Conservation (phyloP, 1,140 invertebrate species). For the Drosophila elegans region DNA sequence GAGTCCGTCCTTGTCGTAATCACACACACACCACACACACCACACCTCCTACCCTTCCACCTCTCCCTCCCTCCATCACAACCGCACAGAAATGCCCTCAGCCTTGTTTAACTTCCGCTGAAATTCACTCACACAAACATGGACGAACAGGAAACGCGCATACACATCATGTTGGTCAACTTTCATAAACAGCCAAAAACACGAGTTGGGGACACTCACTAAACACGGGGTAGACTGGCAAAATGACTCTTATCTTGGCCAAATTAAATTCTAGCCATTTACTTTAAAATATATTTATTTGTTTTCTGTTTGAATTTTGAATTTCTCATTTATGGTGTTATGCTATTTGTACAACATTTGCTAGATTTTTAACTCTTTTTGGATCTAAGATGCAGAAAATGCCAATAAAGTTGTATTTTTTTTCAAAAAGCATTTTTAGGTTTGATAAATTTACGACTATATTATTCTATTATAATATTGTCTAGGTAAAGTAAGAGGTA, state of each 20-base stretch:
- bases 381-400: too few relatives aligned
- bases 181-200: slow-evolving; percentile 66
- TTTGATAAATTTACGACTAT: too few relatives aligned
- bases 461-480: too few relatives aligned
- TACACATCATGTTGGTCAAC: slow-evolving; percentile 54
- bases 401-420: too few relatives aligned
- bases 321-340: too few relatives aligned
- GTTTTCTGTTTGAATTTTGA: too few relatives aligned
- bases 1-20: slow-evolving; percentile 53
- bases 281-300: background rate
- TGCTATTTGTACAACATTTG: too few relatives aligned
- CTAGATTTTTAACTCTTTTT: too few relatives aligned
- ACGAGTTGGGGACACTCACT: background rate
- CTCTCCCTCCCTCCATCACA: background rate
- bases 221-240: background rate
- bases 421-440: too few relatives aligned
- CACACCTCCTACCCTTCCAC: background rate
- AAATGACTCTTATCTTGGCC: background rate
- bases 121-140: slow-evolving; percentile 32
- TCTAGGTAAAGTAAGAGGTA: too few relatives aligned
- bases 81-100: background rate
- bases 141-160: slow-evolving; percentile 45
- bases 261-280: background rate
- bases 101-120: slow-evolving; percentile 70
- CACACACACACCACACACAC: slow-evolving; percentile 16